A percentile compares a stretch with the other conserved stretches of the same genome.
Conservation (phyloP, 2,888 invertebrate genomes). For the Acleris cristana region DNA sequence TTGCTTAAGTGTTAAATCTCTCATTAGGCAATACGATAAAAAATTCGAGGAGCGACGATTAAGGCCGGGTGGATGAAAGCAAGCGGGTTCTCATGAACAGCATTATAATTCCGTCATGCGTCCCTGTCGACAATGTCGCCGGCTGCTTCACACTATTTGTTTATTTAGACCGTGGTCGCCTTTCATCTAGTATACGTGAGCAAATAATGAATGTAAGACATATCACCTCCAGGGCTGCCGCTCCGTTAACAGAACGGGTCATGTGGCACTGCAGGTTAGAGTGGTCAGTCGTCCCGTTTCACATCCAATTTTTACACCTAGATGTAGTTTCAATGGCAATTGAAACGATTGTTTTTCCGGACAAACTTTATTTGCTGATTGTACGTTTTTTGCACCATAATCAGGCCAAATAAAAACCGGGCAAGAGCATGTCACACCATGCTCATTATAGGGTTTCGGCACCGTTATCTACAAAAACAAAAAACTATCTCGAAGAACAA, state of each 20-base stretch:
- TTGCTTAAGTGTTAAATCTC: slow-evolving; percentile 27
- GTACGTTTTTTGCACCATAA: no score
- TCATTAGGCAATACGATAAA: slow-evolving; percentile 25
- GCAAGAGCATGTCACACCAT: no score
- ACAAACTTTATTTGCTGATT: no score
- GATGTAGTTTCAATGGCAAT: no score
- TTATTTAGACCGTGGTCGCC: slow-evolving; percentile 79
- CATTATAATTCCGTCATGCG: slow-evolving; percentile 67
- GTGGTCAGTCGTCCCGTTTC: no score
- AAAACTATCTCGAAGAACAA: no score
- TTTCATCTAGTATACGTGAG: slow-evolving; percentile 81
- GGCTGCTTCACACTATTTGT: slow-evolving; percentile 72
- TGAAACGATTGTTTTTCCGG: no score
- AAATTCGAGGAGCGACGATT: slow-evolving; percentile 21
- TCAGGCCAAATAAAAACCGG: no score
- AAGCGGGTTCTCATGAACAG: slow-evolving; percentile 67
- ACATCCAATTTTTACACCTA: no score
- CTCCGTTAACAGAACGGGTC: neutral
- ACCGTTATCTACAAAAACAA: no score
- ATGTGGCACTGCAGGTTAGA: neutral
- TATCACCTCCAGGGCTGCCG: slow-evolving; percentile 51
- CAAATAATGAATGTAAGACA: slow-evolving; percentile 80
- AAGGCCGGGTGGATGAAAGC: slow-evolving; percentile 49
- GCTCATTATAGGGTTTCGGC: no score
- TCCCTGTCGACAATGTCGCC: slow-evolving; percentile 66